A percentile compares a stretch with the other conserved stretches of the same genome.
phyloP scores from a whole-genome alignment of 2,888 invertebrate species.

The Hyppa rectilinea region DNA sequence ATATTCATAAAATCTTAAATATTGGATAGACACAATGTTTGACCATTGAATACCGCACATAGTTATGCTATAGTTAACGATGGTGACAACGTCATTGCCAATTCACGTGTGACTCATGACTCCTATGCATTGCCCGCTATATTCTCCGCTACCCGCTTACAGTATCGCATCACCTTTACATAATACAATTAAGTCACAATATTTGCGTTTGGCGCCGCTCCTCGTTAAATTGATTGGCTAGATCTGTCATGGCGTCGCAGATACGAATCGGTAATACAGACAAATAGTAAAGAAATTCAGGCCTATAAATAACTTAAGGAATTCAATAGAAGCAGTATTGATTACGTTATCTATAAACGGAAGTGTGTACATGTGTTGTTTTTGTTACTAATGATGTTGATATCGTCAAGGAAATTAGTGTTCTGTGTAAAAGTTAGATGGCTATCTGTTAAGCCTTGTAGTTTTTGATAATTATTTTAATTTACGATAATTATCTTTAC shows the following conservation, averaged over 20 bases:
- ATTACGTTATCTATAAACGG: slow-evolving; percentile 26
- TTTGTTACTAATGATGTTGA: slow-evolving; percentile 1
- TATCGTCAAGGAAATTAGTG: not conserved
- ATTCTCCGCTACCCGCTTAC: slow-evolving; percentile 11
- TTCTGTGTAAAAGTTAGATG: not conserved
- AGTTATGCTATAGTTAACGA: too few species aligned
- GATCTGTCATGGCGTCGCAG: slow-evolving; percentile 51
- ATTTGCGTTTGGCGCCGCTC: slow-evolving; percentile 58
- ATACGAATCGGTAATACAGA: slow-evolving; percentile 44
- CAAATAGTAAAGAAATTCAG: slow-evolving; percentile 44
- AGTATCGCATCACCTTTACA: slow-evolving; percentile 12
- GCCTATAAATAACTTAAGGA: slow-evolving; percentile 28
- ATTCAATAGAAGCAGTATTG: slow-evolving; percentile 15
- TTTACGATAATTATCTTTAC: not conserved
- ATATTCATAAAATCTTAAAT: too few species aligned
- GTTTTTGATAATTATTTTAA: not conserved
- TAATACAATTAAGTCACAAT: slow-evolving; percentile 61
- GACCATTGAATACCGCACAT: too few species aligned
- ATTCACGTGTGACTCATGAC: too few species aligned
- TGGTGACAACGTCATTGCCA: too few species aligned
- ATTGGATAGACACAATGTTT: too few species aligned
- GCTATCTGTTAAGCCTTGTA: not conserved
- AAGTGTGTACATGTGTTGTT: not conserved
- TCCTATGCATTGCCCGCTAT: not conserved
- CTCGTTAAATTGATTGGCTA: slow-evolving; percentile 57